Conservation (phyloP, 2,888 invertebrate genomes). For the Scaptomyza flava region DNA sequence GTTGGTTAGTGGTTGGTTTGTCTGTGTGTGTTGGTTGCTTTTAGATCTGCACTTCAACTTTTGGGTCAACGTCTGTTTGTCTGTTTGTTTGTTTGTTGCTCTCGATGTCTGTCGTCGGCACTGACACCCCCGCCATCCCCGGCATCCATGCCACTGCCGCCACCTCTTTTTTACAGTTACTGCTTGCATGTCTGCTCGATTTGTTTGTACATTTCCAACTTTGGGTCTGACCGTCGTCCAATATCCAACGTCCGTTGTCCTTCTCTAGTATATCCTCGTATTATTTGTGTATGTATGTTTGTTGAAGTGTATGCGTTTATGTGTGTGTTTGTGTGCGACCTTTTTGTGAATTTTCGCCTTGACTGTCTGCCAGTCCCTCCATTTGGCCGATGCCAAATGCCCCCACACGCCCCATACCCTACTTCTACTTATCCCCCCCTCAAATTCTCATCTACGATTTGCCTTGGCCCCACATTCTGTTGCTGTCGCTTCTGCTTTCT, state of each 20-base stretch:
- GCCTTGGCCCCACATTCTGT: slow-evolving; percentile 76
- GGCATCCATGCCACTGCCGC: background rate
- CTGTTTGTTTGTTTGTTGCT: slow-evolving; percentile 79
- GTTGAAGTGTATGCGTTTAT: background rate
- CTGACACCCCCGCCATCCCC: slow-evolving; percentile 1
- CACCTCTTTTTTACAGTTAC: slow-evolving; percentile 14
- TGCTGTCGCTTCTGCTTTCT: slow-evolving; percentile 74
- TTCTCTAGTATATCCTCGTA: slow-evolving; percentile 27
- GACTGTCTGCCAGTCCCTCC: slow-evolving; percentile 67
- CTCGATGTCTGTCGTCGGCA: slow-evolving; percentile 60
- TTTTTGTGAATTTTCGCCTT: slow-evolving; percentile 76
- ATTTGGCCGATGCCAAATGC: slow-evolving; percentile 52
- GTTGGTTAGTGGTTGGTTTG: slow-evolving; percentile 26
- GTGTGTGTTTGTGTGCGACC: slow-evolving; percentile 53
- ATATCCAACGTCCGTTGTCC: slow-evolving; percentile 47
- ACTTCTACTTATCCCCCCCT: background rate
- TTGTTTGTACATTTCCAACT: slow-evolving; percentile 76
- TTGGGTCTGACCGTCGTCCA: slow-evolving; percentile 70
- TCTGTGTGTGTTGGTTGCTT: slow-evolving; percentile 50
- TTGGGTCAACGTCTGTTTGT: slow-evolving; percentile 80
- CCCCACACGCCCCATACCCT: background rate
- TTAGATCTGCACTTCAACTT: slow-evolving; percentile 79
- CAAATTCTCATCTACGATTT: slow-evolving; percentile 18
- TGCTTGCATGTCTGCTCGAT: slow-evolving; percentile 74
- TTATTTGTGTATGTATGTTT: slow-evolving; percentile 14